Conservation (phyloP, 2,888 invertebrate genomes). For the Mythimna impura region DNA sequence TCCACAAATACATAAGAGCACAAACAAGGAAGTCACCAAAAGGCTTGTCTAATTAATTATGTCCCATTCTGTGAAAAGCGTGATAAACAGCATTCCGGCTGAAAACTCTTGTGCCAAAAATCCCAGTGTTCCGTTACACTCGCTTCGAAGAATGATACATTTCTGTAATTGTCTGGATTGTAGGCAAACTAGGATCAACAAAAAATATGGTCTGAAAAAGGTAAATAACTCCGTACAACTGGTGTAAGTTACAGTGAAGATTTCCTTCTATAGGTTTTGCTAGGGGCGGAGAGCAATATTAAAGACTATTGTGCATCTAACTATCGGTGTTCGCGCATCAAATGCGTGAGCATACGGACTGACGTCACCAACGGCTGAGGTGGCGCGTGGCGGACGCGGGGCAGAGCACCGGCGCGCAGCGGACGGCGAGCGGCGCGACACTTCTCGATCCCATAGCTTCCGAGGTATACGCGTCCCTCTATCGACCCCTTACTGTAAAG, state of each 20-base stretch:
- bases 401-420: no score
- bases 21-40: conserved; percentile 24
- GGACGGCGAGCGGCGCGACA: no score
- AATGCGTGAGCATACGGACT: no score
- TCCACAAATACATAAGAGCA: background rate
- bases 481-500: no score
- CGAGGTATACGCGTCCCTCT: no score
- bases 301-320: no score
- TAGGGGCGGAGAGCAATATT: no score
- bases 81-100: conserved; percentile 25
- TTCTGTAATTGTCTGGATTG: conserved; percentile 20
- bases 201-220: conserved; percentile 1
- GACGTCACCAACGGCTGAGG: no score
- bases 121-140: conserved; percentile 4
- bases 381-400: no score
- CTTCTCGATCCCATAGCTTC: no score
- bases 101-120: conserved; percentile 42
- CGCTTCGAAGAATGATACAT: conserved; percentile 12
- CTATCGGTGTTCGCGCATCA: no score
- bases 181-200: conserved; percentile 17
- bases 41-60: conserved; percentile 44
- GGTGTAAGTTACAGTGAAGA: background rate
- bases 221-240: background rate
- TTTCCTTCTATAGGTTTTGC: background rate
- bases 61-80: conserved; percentile 18